phyloP scores from a whole-genome alignment of 2,113 vertebrate genomes.

The Hippopotamus amphibius region DNA sequence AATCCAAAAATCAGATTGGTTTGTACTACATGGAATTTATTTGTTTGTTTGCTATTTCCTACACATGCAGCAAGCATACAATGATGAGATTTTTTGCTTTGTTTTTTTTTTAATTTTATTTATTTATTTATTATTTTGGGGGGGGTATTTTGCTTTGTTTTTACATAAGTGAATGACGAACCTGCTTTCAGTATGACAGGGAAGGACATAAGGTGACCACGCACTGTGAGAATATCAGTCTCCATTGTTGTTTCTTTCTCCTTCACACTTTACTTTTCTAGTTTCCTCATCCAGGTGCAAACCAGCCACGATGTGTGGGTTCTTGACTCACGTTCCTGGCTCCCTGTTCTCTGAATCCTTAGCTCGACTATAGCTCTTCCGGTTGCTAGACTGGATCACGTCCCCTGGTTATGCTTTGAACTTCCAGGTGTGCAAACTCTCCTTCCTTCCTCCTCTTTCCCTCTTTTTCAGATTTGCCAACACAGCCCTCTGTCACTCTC shows the following conservation, averaged over 20 bases:
- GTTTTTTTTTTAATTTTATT: background rate
- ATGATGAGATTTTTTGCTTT: background rate
- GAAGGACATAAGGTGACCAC: fast-evolving
- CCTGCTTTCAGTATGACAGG: background rate
- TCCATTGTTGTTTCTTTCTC: background rate
- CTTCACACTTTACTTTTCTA: background rate
- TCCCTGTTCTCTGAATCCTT: background rate
- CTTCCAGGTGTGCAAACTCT: background rate
- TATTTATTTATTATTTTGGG: too few species aligned
- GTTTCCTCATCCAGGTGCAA: background rate
- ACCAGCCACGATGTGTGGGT: background rate
- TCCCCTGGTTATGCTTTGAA: background rate
- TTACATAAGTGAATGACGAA: background rate
- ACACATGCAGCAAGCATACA: background rate
- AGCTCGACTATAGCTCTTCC: background rate
- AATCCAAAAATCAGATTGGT: background rate
- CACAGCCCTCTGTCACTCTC: background rate
- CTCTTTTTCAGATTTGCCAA: background rate
- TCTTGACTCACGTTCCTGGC: background rate
- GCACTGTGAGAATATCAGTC: background rate
- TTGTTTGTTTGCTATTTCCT: background rate
- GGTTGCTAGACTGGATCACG: background rate
- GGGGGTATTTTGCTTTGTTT: background rate
- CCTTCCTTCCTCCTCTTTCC: background rate
- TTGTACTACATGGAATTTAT: background rate